A percentile compares a stretch with the other conserved stretches of the same genome.
phyloP scores from a whole-genome alignment of 2,797 vertebrate species.

The Steatocranus sp. region DNA sequence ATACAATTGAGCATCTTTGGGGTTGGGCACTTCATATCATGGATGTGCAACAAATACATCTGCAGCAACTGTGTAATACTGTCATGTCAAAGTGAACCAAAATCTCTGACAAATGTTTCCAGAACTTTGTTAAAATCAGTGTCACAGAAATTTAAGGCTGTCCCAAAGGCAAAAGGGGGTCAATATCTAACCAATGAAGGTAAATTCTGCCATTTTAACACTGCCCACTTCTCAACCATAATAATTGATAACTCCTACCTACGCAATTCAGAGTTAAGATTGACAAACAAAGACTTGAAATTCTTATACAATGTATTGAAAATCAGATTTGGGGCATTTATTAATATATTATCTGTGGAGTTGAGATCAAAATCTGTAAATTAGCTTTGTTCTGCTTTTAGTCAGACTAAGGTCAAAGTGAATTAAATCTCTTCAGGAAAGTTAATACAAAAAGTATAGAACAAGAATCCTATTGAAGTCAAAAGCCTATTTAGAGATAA shows the following conservation, averaged over 20 bases:
- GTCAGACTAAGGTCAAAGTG: constrained; percentile 1
- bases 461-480: constrained; percentile 28
- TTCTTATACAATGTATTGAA: background rate
- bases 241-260: too few species aligned
- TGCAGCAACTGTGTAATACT: background rate
- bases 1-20: background rate
- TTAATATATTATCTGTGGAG: background rate
- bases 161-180: background rate
- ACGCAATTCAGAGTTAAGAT: background rate
- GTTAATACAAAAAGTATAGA: background rate
- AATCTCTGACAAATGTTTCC: background rate
- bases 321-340: background rate
- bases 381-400: background rate
- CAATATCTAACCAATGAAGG: background rate
- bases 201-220: background rate
- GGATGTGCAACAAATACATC: background rate
- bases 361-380: constrained; percentile 13
- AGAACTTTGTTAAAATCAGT: background rate
- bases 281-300: too few species aligned
- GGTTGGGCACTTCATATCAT: accelerated
- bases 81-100: background rate
- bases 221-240: background rate
- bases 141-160: background rate
- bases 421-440: constrained; percentile 22
- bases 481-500: constrained; percentile 48